Evolutionary conservation across 2,797 vertebrate species (phyloP), one percentile per base, ranked within the genome.

Genomic region (Thripadectes ignobilis): DNA sequence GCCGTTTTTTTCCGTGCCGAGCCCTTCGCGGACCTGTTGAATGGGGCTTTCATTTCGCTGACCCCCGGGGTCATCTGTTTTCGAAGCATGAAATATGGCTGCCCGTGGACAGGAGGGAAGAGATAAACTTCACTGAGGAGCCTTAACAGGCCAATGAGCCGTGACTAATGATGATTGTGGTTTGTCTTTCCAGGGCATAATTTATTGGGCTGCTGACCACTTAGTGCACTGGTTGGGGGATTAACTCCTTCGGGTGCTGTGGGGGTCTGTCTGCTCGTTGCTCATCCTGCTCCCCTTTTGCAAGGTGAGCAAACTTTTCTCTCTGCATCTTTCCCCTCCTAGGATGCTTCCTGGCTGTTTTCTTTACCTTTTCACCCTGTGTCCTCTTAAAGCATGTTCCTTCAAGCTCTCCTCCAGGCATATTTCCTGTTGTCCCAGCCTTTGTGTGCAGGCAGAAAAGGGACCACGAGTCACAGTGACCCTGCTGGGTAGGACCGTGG

Each of bases 81-180:
- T 98, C 98, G 97, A 98, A 98, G 98, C 96, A 98, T 99, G 98
- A 99, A 99, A 98, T 98, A 99, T 98, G 98, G 98, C 97, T 36
- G 97, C 97, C 84, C 97, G 98, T 93, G 96, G 97, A 88, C 98
- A 94, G 98, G 96, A 98, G 97, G 97, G 83, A 11, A 94, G 94
- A 96, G 98, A 98, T 97, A 97, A 97, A 98, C 97, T 62, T 91
- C 61, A 86, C 91, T 89, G 97, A 97, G 97, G 98, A 98, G 98
- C 98, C 98, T 98, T 98, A 98, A 98, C 97, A 97, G 96, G 97
- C 98, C 98, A 98, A 98, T 98, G 97, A 98, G 98, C 98, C 97
- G 97, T 98, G 98, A 99, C 98, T 99, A 99, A 99, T 99, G 98
- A 98, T 98, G 98, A 98, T 98, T 98, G 97, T 91, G 98, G 98